phyloP scores from a whole-genome alignment of 1,140 invertebrate genomes.

The Phymorhynchus buccinoides region DNA sequence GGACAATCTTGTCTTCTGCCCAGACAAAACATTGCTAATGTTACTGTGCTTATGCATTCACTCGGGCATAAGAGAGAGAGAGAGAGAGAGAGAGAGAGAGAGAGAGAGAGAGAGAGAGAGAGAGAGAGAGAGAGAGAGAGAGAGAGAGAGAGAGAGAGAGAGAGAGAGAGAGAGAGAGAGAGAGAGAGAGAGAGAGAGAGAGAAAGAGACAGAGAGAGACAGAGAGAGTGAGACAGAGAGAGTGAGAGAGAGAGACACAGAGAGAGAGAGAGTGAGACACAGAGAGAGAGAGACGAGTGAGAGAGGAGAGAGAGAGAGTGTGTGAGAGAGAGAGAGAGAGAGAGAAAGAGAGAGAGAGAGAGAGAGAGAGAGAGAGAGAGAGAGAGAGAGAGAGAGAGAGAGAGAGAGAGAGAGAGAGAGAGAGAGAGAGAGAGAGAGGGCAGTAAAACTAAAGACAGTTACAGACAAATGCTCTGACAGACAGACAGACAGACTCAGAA shows the following conservation, averaged over 20 bases:
- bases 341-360: background rate
- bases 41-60: too few species aligned
- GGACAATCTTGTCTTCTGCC: too few species aligned
- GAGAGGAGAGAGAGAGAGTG: background rate
- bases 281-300: slow-evolving; percentile 37
- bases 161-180: too few species aligned
- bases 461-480: background rate
- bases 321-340: background rate
- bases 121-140: too few species aligned
- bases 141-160: too few species aligned
- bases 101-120: too few species aligned
- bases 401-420: background rate
- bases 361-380: background rate
- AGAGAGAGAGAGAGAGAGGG: background rate
- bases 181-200: background rate
- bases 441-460: background rate
- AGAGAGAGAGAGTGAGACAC: slow-evolving; percentile 42
- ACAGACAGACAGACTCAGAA: background rate
- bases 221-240: slow-evolving; percentile 27
- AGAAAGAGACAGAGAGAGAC: slow-evolving; percentile 34
- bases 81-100: too few species aligned
- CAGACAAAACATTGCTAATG: too few species aligned
- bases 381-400: background rate
- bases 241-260: slow-evolving; percentile 23
- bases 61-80: too few species aligned